Conservation (phyloP, 2,797 vertebrate genomes). For the Chiroxiphia lanceolata region DNA sequence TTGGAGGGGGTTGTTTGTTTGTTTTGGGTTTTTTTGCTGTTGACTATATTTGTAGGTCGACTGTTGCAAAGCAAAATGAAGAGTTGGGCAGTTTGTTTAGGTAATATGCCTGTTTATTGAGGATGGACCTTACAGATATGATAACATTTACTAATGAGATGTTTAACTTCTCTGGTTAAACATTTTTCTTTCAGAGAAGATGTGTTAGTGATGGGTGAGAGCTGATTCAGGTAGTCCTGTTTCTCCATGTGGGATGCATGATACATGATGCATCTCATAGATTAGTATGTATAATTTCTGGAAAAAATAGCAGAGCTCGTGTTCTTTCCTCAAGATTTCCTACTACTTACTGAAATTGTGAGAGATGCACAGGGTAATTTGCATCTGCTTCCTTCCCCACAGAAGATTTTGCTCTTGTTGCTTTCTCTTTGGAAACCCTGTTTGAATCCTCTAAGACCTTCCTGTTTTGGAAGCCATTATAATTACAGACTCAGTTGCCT, state of each 20-base stretch:
- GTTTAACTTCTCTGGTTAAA: neutral
- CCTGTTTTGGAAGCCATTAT: conserved; percentile 5
- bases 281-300: neutral
- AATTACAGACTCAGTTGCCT: neutral
- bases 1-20: too few relatives aligned
- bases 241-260: neutral
- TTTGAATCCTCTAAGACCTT: neutral
- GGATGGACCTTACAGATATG: neutral
- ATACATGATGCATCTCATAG: neutral
- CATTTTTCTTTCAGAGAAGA: neutral
- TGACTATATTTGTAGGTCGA: neutral
- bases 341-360: neutral
- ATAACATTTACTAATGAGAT: neutral
- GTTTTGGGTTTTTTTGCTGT: neutral
- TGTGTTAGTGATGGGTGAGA: neutral
- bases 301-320: neutral
- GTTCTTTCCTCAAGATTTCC: neutral
- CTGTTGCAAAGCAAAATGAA: neutral
- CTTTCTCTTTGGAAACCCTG: neutral
- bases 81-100: neutral
- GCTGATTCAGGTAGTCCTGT: neutral
- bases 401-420: neutral
- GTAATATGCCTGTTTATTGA: neutral
- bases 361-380: neutral
- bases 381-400: neutral